These are phyloP conservation scores for Hydrozoanthus gracilis DNA, from an alignment of 92 coral and sea anemone genomes.

Conservation along the genomic window DNA sequence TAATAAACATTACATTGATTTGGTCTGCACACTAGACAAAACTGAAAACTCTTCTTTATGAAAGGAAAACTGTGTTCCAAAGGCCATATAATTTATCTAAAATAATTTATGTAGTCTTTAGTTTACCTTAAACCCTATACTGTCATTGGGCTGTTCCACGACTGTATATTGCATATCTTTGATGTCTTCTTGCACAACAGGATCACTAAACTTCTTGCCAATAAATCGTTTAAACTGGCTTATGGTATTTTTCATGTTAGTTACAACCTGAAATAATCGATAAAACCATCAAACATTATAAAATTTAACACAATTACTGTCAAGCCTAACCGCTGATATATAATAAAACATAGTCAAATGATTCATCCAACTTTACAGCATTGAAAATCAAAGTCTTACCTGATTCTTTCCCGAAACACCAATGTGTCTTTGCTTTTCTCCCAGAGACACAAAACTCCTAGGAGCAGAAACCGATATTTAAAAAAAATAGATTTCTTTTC, in stretches of 20 bases:
- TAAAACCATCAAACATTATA: too few species aligned
- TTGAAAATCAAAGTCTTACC: slow-evolving; percentile 54
- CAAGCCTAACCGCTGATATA: too few species aligned
- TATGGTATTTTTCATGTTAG: slow-evolving; percentile 87
- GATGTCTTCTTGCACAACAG: slow-evolving; percentile 78
- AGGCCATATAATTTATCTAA: neutral
- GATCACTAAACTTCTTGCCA: slow-evolving; percentile 90
- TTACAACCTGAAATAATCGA: slow-evolving; percentile 68
- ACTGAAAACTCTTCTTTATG: neutral
- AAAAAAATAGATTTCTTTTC: neutral
- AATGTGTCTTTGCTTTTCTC: slow-evolving; percentile 81
- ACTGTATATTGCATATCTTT: slow-evolving; percentile 67
- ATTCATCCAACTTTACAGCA: neutral
- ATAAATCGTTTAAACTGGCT: slow-evolving; percentile 91
- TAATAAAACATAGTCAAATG: neutral
- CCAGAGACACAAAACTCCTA: slow-evolving; percentile 94
- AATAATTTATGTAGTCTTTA: neutral
- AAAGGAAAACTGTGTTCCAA: neutral
- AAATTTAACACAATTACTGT: too few species aligned
- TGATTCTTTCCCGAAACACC: slow-evolving; percentile 95
- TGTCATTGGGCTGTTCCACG: slow-evolving; percentile 78
- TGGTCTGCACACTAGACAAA: neutral
- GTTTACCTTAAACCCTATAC: slow-evolving; percentile 87
- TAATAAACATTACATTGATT: too few species aligned
- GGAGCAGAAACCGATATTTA: neutral